Evolutionary conservation across 2,797 vertebrate genomes (phyloP).

Genomic region (Chromis chromis): DNA sequence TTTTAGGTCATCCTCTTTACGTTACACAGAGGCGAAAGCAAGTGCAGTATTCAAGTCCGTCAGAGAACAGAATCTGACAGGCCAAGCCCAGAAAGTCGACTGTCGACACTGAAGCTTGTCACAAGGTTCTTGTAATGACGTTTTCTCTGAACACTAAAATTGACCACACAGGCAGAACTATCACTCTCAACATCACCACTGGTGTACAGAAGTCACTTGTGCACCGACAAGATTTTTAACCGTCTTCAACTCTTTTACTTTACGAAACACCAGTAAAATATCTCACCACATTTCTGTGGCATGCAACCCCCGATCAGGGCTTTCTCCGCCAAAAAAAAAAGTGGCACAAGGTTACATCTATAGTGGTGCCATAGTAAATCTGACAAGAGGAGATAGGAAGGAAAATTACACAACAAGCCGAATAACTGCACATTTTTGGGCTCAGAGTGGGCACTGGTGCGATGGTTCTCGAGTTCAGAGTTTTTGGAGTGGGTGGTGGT

Average conservation of each 20-base stretch:
- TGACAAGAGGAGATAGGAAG: slow-evolving; percentile 70
- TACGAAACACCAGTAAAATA: slow-evolving; percentile 62
- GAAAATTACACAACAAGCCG: slow-evolving; percentile 56
- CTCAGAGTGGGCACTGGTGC: slow-evolving; percentile 34
- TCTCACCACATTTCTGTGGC: slow-evolving; percentile 61
- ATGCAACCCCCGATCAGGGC: slow-evolving; percentile 56
- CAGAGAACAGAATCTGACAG: slow-evolving; percentile 50
- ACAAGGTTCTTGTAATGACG: slow-evolving; percentile 14
- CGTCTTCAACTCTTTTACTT: slow-evolving; percentile 24
- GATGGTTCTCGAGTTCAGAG: slow-evolving; percentile 45
- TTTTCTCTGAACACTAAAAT: slow-evolving; percentile 46
- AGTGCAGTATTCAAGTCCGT: slow-evolving; percentile 76
- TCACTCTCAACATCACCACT: slow-evolving; percentile 32
- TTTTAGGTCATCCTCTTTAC: slow-evolving; percentile 64
- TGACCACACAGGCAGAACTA: slow-evolving; percentile 56
- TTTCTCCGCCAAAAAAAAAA: slow-evolving; percentile 55
- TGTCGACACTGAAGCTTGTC: slow-evolving; percentile 32
- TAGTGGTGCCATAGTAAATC: slow-evolving; percentile 66
- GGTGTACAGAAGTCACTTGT: slow-evolving; percentile 29
- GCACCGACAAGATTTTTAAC: slow-evolving; percentile 27
- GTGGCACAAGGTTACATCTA: slow-evolving; percentile 56
- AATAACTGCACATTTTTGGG: slow-evolving; percentile 86
- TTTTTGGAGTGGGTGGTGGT: slow-evolving; percentile 40
- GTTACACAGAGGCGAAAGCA: slow-evolving; percentile 72
- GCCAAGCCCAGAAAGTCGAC: slow-evolving; percentile 49